A percentile compares a stretch with the other conserved stretches of the same genome.
phyloP scores from a whole-genome alignment of 2,113 vertebrate species.

The Hyla sarda region DNA sequence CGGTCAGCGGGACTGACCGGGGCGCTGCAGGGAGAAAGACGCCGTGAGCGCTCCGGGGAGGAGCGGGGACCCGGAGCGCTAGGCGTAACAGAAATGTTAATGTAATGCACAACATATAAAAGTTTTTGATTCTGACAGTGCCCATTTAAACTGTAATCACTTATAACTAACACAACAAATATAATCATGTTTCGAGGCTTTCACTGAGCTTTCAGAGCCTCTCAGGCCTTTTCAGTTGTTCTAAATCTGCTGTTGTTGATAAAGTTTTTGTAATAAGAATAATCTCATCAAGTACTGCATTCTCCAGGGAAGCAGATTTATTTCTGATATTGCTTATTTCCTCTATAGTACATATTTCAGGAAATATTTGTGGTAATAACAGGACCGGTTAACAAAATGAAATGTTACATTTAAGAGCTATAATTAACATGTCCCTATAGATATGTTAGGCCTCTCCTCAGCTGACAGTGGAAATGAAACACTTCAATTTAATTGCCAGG shows the following conservation, averaged over 20 bases:
- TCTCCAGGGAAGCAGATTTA: slow-evolving; percentile 4
- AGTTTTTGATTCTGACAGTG: too few species aligned
- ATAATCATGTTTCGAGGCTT: slow-evolving; percentile 38
- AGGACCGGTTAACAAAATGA: slow-evolving; percentile 22
- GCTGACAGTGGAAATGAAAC: slow-evolving; percentile 79
- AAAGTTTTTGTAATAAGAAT: slow-evolving; percentile 35
- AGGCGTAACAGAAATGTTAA: too few species aligned
- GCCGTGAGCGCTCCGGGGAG: too few species aligned
- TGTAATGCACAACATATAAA: too few species aligned
- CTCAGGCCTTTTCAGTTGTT: slow-evolving; percentile 14
- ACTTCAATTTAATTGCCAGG: slow-evolving; percentile 78
- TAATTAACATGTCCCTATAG: slow-evolving; percentile 53
- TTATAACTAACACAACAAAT: slow-evolving; percentile 31
- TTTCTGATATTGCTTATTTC: slow-evolving; percentile 41
- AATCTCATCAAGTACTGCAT: slow-evolving; percentile 21
- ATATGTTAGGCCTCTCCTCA: slow-evolving; percentile 77
- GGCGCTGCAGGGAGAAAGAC: too few species aligned
- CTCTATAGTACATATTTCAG: slow-evolving; percentile 1
- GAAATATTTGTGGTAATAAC: slow-evolving; percentile 20
- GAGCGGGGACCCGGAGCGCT: too few species aligned
- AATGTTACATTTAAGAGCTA: slow-evolving; percentile 27
- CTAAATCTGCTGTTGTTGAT: background rate
- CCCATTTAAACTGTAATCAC: slow-evolving; percentile 5
- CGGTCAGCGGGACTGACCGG: too few species aligned
- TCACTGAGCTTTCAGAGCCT: background rate